Evolutionary conservation across 2,113 vertebrate genomes (phyloP).

Genomic region (Macaca nemestrina): DNA sequence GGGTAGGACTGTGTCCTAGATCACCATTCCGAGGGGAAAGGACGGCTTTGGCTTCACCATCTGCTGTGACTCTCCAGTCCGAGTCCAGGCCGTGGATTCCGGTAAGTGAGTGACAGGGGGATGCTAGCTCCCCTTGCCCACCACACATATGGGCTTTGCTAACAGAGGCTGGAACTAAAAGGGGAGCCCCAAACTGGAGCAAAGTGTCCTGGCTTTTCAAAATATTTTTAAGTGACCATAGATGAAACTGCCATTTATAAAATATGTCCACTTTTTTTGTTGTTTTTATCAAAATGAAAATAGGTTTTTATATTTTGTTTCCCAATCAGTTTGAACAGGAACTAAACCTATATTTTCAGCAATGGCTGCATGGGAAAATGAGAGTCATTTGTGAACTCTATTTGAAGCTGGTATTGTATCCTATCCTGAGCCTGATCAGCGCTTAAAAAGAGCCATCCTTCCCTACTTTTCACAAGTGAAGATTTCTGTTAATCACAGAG

Average conservation of each 20-base stretch:
- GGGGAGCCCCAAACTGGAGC: not conserved
- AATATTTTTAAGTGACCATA: slow-evolving; percentile 58
- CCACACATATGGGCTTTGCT: not conserved
- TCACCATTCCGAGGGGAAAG: slow-evolving; percentile 93
- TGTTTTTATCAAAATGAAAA: slow-evolving; percentile 69
- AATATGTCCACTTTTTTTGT: slow-evolving; percentile 12
- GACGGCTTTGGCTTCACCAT: slow-evolving; percentile 98
- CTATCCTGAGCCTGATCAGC: not conserved
- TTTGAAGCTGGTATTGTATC: not conserved
- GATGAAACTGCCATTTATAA: slow-evolving; percentile 50
- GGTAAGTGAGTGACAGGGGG: slow-evolving; percentile 81
- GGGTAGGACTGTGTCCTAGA: slow-evolving; percentile 84
- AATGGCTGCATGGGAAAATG: not conserved
- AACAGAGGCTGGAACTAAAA: not conserved
- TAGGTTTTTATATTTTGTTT: slow-evolving; percentile 61
- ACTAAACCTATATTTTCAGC: slow-evolving; percentile 46
- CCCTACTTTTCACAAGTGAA: not conserved
- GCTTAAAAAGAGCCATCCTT: not conserved
- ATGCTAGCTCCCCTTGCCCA: accelerated
- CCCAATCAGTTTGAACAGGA: slow-evolving; percentile 37
- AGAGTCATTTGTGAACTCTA: not conserved
- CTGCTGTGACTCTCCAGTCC: slow-evolving; percentile 96
- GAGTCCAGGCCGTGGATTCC: slow-evolving; percentile 96
- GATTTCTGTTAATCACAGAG: not conserved
- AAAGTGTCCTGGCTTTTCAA: slow-evolving; percentile 4